Conservation (phyloP, 2,113 vertebrate species). For the Percopsis transmontana region DNA sequence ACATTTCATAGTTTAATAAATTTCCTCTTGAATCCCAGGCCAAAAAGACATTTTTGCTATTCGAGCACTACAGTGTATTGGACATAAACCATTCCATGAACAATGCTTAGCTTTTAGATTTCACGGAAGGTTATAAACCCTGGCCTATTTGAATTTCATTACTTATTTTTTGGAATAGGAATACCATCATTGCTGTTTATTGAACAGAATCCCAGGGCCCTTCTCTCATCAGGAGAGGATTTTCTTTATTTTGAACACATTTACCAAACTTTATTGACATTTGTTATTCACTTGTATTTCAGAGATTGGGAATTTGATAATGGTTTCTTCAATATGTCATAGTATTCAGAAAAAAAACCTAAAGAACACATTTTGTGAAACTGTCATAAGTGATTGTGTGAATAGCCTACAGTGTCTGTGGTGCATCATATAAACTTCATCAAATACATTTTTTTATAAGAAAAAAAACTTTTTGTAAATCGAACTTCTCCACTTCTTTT, state of each 20-base stretch:
- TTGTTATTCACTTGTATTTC: conserved; percentile 37
- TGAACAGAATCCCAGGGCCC: conserved; percentile 23
- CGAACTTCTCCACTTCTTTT: conserved; percentile 60
- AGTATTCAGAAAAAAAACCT: conserved; percentile 29
- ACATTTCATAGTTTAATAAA: conserved; percentile 41
- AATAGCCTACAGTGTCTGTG: conserved; percentile 58
- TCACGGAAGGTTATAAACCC: conserved; percentile 38
- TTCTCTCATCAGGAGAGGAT: conserved; percentile 23
- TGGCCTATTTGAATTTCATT: conserved; percentile 26
- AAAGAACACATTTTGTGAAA: conserved; percentile 38
- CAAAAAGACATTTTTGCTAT: conserved; percentile 49
- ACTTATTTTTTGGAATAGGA: conserved; percentile 31
- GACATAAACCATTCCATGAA: conserved; percentile 62
- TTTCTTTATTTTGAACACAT: conserved; percentile 46
- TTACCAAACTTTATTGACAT: conserved; percentile 33
- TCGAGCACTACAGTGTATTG: conserved; percentile 38
- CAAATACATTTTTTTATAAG: conserved; percentile 52
- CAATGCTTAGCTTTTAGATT: conserved; percentile 54
- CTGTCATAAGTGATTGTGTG: conserved; percentile 44
- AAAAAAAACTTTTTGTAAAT: conserved; percentile 51
- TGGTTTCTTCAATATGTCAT: conserved; percentile 33
- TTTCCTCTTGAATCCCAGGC: conserved; percentile 40
- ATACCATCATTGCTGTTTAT: conserved; percentile 24
- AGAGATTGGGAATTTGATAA: conserved; percentile 37
- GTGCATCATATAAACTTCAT: conserved; percentile 61